These are phyloP conservation scores for Agriotes lineatus DNA, from an alignment of 2,888 invertebrate species.

Conservation along the genomic window DNA sequence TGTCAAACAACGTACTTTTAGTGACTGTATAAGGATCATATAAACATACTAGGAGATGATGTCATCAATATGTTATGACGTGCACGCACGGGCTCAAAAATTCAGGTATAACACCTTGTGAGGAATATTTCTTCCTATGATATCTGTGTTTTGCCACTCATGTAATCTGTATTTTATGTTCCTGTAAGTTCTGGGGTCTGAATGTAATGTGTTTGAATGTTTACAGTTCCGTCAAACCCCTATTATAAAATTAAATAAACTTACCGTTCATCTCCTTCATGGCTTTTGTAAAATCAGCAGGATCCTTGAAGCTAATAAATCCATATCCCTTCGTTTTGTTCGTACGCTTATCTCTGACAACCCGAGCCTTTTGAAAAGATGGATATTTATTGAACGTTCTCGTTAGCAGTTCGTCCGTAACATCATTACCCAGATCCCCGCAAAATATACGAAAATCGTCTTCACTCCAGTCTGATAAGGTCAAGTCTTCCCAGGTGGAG, in stretches of 20 bases:
- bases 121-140: no score
- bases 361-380: slow-evolving; percentile 94
- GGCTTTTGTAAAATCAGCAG: slow-evolving; percentile 96
- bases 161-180: no score
- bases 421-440: slow-evolving; percentile 99
- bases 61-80: no score
- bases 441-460: slow-evolving; percentile 99
- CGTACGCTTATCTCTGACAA: slow-evolving; percentile 94
- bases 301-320: slow-evolving; percentile 98
- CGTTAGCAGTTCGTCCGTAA: slow-evolving; percentile 96
- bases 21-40: no score
- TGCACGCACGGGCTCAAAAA: no score
- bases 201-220: no score
- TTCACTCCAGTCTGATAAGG: slow-evolving; percentile 94
- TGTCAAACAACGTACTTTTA: no score
- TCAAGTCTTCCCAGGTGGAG: slow-evolving; percentile 95
- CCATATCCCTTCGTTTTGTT: slow-evolving; percentile 99
- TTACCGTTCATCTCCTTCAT: slow-evolving; percentile 99
- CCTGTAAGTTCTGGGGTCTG: no score
- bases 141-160: no score
- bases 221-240: no score
- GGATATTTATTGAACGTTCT: slow-evolving; percentile 95
- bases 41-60: no score
- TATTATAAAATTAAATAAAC: slow-evolving; percentile 57
- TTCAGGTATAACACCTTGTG: no score